Base-by-base conservation (phyloP, 2,113 vertebrate species). In the Syrrhaptes paradoxus region DNA sequence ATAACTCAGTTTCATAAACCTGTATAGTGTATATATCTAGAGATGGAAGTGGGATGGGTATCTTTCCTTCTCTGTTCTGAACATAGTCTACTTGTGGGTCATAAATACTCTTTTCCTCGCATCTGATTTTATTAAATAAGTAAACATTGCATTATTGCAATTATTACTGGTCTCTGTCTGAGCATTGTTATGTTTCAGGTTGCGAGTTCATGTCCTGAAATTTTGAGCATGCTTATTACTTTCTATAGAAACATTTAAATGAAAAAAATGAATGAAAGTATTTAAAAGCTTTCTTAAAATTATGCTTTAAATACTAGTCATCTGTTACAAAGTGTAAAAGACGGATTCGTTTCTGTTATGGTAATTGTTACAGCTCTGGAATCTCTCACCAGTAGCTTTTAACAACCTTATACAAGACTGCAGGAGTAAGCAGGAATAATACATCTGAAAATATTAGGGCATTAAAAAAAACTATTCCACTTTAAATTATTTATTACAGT, bases 381-480 rank as follows among this genome's bases (percentile, higher is more conserved):
- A 41, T 41, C 41, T 41, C 41, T 41, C 41, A 41, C 51, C 19
- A 85, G 52, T 11, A 58, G 54, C 66, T 92, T 87, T 79, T 85
- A 80, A 78, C 31, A 57, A 18, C 43, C 36, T 90, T 85, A 9
- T 8, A 24, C 28, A 77, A 66, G 89, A 36, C n/a, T 92, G 51
- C 73, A 75, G 51, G 43, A 89, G 31, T 73, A 86, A 91, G 55
- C 75, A 80, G 25, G 84, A 94, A 81, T 78, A 93, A 85, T 81
- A 95, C 71, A 84, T 84, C 77, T 94, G 59, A 63, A 93, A 93
- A 85, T 89, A 77, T 77, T 59, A 80, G 38, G 70, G 73, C 92
- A 89, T 84, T 89, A 73, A 83, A 79, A 85, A 66, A 54, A 77
- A 62, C 14, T 17, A 29, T 76, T 86, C 32, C 22, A 22, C 65